Evolutionary conservation across 2,888 invertebrate species (phyloP), one percentile per base, ranked within the genome.

Genomic region (Nomada hirtipes): DNA sequence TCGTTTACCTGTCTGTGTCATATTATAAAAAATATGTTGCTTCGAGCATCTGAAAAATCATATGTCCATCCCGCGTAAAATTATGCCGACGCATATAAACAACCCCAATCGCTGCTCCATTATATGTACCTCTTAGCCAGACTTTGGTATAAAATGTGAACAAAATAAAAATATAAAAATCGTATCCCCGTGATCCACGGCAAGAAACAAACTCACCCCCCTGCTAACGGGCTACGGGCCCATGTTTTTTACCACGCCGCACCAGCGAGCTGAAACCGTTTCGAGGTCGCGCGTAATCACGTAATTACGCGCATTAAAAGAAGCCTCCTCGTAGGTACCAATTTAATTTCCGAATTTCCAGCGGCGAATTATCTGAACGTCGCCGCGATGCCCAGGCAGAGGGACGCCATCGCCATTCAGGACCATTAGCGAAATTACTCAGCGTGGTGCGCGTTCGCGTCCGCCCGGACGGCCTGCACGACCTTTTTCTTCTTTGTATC

Each of bases 341-440:
- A 91, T 93, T 92, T 82, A 83, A 83, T 83, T 92, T 90, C 90
- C 90, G 88, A 92, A 92, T 91, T 91, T 90, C 86, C 90, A 90
- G 86, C 88, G 85, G 88, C 85, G 88, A 89, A 91, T 91, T 92
- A 91, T 88, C 89, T 86, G 84, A 84, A 84, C 89, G 23, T 20
- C 86, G 84, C 79, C 74, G 88, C 79, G 71, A 42, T 52, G 2
- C 44, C 20, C 20, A 47, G 50, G 44, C 68, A 63, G 59, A 65
- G 72, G 50, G 69, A 65, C 79, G 86, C 73, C 86, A 83, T 83
- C 89, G 88, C 87, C 87, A 88, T 88, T 88, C 89, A 80, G 83
- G 86, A 86, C 92, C 93, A 93, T 93, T 93, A 93, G 92, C 92
- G 89, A 92, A 93, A 93, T 93, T 93, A 91, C 91, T 91, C 89